Base-by-base conservation (phyloP, 2,797 vertebrate species). In the Scolopax bukidnonensis region DNA sequence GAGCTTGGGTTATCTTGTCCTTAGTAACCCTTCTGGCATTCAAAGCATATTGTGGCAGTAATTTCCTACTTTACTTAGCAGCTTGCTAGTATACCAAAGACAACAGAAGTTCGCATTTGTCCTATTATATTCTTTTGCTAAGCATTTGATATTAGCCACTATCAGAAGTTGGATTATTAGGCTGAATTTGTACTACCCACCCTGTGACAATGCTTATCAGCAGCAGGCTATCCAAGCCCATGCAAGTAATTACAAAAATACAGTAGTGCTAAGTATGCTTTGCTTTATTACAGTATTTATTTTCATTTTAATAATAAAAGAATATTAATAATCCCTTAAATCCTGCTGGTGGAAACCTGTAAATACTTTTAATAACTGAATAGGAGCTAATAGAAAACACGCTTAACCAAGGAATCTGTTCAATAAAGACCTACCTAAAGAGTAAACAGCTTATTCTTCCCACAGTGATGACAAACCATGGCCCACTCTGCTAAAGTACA, bases 241-340 rank as follows among this genome's bases (percentile, higher is more conserved):
- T 12, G 53, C 19, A 88, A 80, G 36, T 47, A 81, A 86, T 68
- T 78, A 38, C 41, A 93, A 57, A 83, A 90, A 68, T 21, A 57
- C 8, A 41, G 25, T 9, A 70, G 4, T 32, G 16, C 56, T 74
- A 85, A 73, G 56, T 51, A 74, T 0, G 3, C 41, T 77, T 84
- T 50, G 27, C 47, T 83, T 93, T 78, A 78, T 75, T 68, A n/a
- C 5, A 71, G 33, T 59, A 71, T 67, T 83, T 80, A 70, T 75
- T 86, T 95, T 81, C 15, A 60, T 86, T 85, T 93, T 45, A 75
- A 28, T 30, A 90, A 88, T 78, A 59, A 78, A 90, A 88, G 10
- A 90, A 18, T 77, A 87, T 68, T 94, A 93, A 73, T 64, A 81
- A 84, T 75, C 48, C 53, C 33, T 75, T 81, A 85, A 78, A 56